Percentiles rank a stretch among this genome's conserved stretches.
phyloP scores from a whole-genome alignment of 2,113 vertebrate genomes.

The Rhagologus leucostigma region DNA sequence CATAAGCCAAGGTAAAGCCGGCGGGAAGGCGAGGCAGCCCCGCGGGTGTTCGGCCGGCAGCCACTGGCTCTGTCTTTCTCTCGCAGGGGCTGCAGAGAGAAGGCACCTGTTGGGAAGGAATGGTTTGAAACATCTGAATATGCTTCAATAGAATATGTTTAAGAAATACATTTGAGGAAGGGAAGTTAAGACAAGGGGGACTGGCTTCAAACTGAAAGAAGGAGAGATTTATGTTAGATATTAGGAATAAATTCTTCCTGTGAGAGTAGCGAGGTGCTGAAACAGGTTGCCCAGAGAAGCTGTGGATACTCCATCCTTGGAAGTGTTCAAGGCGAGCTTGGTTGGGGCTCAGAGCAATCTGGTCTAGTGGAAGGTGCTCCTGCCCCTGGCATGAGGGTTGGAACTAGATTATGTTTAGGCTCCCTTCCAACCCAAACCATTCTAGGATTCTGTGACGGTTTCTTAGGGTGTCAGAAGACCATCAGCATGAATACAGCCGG shows the following conservation, averaged over 20 bases:
- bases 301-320: neutral
- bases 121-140: neutral
- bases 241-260: neutral
- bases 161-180: rapidly evolving
- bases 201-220: neutral
- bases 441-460: neutral
- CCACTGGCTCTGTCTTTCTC: neutral
- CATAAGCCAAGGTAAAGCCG: neutral
- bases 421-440: neutral
- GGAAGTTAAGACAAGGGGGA: neutral
- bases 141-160: neutral
- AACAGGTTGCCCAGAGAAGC: neutral
- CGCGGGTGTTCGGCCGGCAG: neutral
- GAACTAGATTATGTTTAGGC: neutral
- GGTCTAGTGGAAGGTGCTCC: neutral
- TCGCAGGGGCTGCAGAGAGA: neutral
- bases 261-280: neutral
- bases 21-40: neutral
- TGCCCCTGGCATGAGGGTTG: neutral
- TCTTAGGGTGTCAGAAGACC: neutral
- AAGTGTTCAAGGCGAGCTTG: neutral
- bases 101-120: neutral
- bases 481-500: neutral
- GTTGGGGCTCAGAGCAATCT: neutral
- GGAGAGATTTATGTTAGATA: neutral